Evolutionary conservation across 2,797 vertebrate species (phyloP).

Genomic region (Tokudaia tokunoshimensis): DNA sequence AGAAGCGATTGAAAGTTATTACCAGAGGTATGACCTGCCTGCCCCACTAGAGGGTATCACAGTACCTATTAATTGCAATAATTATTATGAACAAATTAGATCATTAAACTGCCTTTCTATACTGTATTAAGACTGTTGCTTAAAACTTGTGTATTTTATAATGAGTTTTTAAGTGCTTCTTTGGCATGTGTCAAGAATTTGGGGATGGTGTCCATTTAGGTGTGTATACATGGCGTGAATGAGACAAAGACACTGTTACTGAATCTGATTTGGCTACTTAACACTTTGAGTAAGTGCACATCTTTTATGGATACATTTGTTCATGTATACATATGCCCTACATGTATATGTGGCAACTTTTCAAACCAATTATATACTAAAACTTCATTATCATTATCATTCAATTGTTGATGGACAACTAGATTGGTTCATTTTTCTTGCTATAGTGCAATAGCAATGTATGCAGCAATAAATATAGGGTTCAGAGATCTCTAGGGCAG

Average conservation of each 20-base stretch:
- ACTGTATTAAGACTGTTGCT: constrained; percentile 42
- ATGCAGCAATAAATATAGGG: background rate
- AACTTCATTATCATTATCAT: background rate
- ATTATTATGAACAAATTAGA: constrained; percentile 80
- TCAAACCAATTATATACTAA: background rate
- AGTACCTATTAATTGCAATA: constrained; percentile 76
- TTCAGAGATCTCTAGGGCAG: background rate
- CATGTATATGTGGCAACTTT: constrained; percentile 24
- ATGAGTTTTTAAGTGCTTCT: constrained; percentile 44
- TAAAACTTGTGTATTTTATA: constrained; percentile 36
- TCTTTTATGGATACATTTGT: background rate
- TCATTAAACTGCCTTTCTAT: constrained; percentile 64
- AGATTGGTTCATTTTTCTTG: constrained; percentile 61
- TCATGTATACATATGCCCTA: background rate
- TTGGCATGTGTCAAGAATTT: background rate
- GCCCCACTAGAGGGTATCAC: constrained; percentile 82
- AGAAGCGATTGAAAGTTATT: constrained; percentile 94
- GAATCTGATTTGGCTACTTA: constrained; percentile 2
- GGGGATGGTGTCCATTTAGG: background rate
- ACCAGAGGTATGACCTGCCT: constrained; percentile 91
- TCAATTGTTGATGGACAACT: background rate
- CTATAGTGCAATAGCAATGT: background rate
- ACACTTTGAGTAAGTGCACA: background rate
- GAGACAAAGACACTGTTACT: background rate
- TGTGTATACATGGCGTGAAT: background rate